Conservation (phyloP, 1,140 invertebrate species). For the Drosophila gunungcola region DNA sequence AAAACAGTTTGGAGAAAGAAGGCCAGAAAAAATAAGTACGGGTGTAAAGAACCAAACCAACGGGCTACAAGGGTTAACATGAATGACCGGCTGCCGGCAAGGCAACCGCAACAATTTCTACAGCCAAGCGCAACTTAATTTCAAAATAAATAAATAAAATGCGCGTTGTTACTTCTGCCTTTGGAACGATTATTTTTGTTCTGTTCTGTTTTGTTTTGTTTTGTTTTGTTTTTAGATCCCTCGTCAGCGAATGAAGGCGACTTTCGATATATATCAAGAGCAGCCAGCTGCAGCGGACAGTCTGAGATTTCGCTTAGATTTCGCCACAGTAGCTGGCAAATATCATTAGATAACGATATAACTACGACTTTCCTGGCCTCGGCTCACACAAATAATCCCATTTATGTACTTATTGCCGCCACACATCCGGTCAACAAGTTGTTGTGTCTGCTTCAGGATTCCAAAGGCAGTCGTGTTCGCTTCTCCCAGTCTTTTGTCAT, state of each 20-base stretch:
- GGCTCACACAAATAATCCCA: constrained; percentile 71
- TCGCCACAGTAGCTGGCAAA: constrained; percentile 17
- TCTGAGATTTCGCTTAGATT: constrained; percentile 10
- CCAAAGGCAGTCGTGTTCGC: constrained; percentile 31
- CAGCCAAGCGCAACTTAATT: constrained; percentile 76
- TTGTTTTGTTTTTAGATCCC: constrained; percentile 1
- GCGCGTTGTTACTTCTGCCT: constrained; percentile 15
- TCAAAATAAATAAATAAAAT: constrained; percentile 82
- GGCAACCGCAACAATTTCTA: constrained; percentile 77
- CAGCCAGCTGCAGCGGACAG: constrained; percentile 9
- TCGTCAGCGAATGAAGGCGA: constrained; percentile 23
- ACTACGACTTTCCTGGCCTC: constrained; percentile 26
- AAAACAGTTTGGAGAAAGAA: constrained; percentile 37
- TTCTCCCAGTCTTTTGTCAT: constrained; percentile 62
- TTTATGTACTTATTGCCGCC: constrained; percentile 77
- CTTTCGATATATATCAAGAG: constrained; percentile 41
- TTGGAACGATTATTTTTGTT: neutral
- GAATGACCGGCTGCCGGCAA: constrained; percentile 27
- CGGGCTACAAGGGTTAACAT: constrained; percentile 75
- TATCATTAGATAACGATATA: constrained; percentile 51
- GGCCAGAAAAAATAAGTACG: constrained; percentile 15
- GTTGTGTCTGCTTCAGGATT: constrained; percentile 53
- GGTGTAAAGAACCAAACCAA: constrained; percentile 11
- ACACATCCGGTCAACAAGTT: constrained; percentile 79
- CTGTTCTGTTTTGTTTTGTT: constrained; percentile 8